Conservation (phyloP, 2,113 vertebrate species). For the Oenanthe oenanthe region DNA sequence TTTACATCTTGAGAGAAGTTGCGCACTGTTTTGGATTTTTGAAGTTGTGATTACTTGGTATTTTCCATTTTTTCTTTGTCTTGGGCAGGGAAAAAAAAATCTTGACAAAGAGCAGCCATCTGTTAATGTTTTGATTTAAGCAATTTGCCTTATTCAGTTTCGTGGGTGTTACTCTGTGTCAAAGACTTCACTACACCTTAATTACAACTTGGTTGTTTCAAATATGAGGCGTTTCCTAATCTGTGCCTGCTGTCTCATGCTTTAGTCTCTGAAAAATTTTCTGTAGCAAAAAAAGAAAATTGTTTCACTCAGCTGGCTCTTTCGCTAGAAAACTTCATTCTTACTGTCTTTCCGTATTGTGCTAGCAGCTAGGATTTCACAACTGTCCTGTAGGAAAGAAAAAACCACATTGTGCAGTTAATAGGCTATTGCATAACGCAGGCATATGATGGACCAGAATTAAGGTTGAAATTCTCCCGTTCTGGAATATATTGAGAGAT, state of each 20-base stretch:
- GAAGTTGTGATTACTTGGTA: not conserved
- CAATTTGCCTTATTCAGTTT: not conserved
- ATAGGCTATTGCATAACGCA: not conserved
- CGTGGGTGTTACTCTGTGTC: not conserved
- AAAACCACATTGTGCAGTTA: not conserved
- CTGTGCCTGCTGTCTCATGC: not conserved
- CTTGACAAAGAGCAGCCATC: not conserved
- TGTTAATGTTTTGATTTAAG: not conserved
- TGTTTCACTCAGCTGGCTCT: not conserved
- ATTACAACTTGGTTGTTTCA: not conserved
- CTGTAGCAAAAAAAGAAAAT: not conserved
- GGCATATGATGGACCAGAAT: not conserved
- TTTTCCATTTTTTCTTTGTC: not conserved
- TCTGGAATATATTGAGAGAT: not conserved
- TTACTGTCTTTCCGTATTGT: not conserved
- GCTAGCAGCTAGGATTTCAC: not conserved
- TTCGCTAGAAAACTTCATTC: not conserved
- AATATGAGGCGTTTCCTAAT: too few species aligned
- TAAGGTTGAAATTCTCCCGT: not conserved
- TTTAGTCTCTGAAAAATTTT: not conserved
- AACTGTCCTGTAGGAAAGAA: not conserved
- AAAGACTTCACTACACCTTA: not conserved
- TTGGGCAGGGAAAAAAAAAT: not conserved
- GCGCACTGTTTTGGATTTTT: not conserved
- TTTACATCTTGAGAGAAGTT: not conserved